These are phyloP conservation scores for Onychostoma macrolepis DNA, from an alignment of 2,113 vertebrate species.

Conservation along the genomic window DNA sequence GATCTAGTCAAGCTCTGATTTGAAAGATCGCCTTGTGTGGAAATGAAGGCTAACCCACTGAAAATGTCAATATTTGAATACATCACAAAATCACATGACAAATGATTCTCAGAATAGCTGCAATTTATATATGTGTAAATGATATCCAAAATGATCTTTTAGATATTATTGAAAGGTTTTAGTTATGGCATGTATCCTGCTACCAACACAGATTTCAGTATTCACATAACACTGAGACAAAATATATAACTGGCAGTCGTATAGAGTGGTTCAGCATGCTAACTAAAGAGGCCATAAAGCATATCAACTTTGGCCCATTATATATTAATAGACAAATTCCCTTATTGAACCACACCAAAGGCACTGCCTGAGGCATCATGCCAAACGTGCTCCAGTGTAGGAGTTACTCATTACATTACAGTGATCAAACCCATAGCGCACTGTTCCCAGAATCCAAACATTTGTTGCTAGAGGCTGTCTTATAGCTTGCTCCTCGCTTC, in stretches of 20 bases:
- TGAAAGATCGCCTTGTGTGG: conserved; percentile 52
- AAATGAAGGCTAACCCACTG: conserved; percentile 54
- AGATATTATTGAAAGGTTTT: background rate
- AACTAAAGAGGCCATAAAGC: background rate
- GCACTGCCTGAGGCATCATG: conserved; percentile 16
- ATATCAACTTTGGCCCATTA: conserved; percentile 13
- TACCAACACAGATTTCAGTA: background rate
- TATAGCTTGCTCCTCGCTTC: background rate
- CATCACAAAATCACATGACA: conserved; percentile 25
- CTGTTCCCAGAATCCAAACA: background rate
- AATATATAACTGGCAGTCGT: background rate
- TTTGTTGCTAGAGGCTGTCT: background rate
- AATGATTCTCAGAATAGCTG: conserved; percentile 7
- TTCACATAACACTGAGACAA: background rate
- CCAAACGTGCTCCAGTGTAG: conserved; percentile 11
- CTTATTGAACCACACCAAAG: conserved; percentile 38
- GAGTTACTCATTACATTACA: conserved; percentile 31
- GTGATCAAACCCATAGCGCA: background rate
- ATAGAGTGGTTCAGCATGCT: background rate
- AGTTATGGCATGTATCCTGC: background rate
- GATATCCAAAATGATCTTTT: background rate
- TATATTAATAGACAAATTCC: conserved; percentile 23
- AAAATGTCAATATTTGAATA: conserved; percentile 65
- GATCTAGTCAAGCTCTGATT: conserved; percentile 53
- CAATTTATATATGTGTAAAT: background rate